Evolutionary conservation across 2,888 invertebrate species (phyloP), one percentile per base, ranked within the genome.

Genomic region (Eupsilia transversa): DNA sequence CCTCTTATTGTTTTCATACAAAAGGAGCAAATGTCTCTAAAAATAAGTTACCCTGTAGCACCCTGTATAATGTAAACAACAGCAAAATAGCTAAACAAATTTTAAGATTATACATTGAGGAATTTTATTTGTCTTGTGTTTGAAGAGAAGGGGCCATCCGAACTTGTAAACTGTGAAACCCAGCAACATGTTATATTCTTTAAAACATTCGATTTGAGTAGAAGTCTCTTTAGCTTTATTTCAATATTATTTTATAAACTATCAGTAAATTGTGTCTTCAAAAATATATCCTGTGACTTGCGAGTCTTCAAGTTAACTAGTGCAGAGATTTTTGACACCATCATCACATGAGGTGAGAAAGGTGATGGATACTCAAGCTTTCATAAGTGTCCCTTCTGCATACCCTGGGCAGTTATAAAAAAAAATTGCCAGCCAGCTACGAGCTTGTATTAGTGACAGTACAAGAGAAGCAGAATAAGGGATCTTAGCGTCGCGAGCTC

Each of bases 71-170:
- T 72, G 3, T 35, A 27, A 35, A 33, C 41, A 74, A 52, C 10
- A 38, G 38, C 17, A 35, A 33, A 17, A 33, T 41, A 66, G 23
- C 7, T 20, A 66, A 41, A 77, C 57, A 33, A 7, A 23, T 3
- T 46, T 46, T 20, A 23, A 20, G 23, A 46, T 46, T 7, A 3
- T 9, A n/a, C 27, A 74, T 10, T 27, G 0, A 61, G 17, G 72
- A 72, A 72, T 79, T 76, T 23, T 33, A 49, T 41, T 76, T 72
- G 79, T 72, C 46, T 61, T 49, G 12, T 27, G 23, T 54, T 46
- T 4, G 17, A n/a, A 43, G 1, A 20, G 17, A n/a, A 43, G 1
- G 14, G 0, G 35, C 3, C 27, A 9, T 66, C n/a, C n/a, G n/a
- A n/a, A n/a, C n/a, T n/a, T n/a, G 68, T 43, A 75, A 70, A 61